These are phyloP conservation scores for Cataglyphis cursor DNA, from an alignment of 2,888 invertebrate species.

Conservation along the genomic window DNA sequence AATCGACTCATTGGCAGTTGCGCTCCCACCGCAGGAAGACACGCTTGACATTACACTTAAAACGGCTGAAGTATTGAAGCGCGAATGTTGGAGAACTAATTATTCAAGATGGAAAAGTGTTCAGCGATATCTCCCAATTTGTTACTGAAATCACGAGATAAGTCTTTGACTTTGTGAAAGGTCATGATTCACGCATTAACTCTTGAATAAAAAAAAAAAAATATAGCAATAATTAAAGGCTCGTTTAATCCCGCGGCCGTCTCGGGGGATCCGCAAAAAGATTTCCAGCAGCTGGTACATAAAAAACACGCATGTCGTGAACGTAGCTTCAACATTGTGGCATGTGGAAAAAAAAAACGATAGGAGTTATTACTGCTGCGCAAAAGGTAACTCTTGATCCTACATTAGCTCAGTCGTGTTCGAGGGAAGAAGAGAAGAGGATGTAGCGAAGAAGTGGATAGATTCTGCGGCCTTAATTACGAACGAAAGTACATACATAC, in stretches of 20 bases:
- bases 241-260: constrained; percentile 23
- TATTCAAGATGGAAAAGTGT: neutral
- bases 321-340: constrained; percentile 30
- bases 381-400: constrained; percentile 39
- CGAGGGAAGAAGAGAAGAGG: neutral
- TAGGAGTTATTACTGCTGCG: constrained; percentile 33
- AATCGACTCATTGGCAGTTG: neutral
- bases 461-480: constrained; percentile 56
- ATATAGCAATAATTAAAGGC: constrained; percentile 34
- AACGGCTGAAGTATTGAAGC: constrained; percentile 4
- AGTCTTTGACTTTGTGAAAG: neutral
- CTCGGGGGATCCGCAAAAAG: constrained; percentile 10
- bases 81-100: constrained; percentile 17
- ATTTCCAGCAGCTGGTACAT: constrained; percentile 34
- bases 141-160: neutral
- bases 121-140: neutral
- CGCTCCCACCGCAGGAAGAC: neutral
- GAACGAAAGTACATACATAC: constrained; percentile 2
- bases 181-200: constrained; percentile 14
- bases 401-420: constrained; percentile 35
- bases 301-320: constrained; percentile 27
- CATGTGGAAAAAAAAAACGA: constrained; percentile 24
- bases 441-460: constrained; percentile 29
- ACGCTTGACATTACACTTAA: constrained; percentile 16
- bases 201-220: neutral